Evolutionary conservation across 2,888 invertebrate genomes (phyloP).

Genomic region (Oxytorus armatus): DNA sequence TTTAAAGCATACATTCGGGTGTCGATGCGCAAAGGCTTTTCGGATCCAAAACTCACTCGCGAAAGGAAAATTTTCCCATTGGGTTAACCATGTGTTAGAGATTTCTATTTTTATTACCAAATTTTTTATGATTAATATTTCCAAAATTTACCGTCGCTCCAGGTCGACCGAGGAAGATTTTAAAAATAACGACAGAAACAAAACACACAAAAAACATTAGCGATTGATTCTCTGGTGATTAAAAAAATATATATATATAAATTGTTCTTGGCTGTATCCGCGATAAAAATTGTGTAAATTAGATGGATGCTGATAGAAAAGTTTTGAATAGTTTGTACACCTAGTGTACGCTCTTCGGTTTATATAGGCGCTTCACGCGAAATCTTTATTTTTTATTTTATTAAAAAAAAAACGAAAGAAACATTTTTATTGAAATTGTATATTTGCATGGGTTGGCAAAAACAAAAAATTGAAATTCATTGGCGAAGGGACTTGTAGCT

Average conservation of each 20-base stretch:
- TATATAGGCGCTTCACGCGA: slow-evolving; percentile 58
- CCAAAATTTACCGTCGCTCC: slow-evolving; percentile 65
- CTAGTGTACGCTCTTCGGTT: slow-evolving; percentile 62
- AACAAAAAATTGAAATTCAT: slow-evolving; percentile 25
- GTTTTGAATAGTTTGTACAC: slow-evolving; percentile 56
- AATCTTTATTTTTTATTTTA: slow-evolving; percentile 59
- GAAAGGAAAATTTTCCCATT: slow-evolving; percentile 18
- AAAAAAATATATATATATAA: slow-evolving; percentile 52
- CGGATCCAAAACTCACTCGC: slow-evolving; percentile 45
- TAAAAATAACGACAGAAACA: slow-evolving; percentile 9
- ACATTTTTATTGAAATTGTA: slow-evolving; percentile 51
- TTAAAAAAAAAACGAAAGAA: too few species aligned
- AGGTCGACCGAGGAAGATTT: slow-evolving; percentile 55
- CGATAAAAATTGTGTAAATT: slow-evolving; percentile 51
- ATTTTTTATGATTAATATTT: slow-evolving; percentile 76
- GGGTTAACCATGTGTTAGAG: slow-evolving; percentile 69
- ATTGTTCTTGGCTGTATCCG: slow-evolving; percentile 60
- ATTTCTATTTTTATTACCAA: slow-evolving; percentile 79
- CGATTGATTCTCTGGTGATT: slow-evolving; percentile 48
- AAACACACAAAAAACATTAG: slow-evolving; percentile 7
- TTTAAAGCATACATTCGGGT: slow-evolving; percentile 41
- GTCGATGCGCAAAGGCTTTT: slow-evolving; percentile 55
- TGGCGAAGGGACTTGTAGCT: slow-evolving; percentile 22
- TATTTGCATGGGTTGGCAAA: slow-evolving; percentile 45
- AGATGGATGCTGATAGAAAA: slow-evolving; percentile 20